phyloP scores from a whole-genome alignment of 2,113 vertebrate species.

The Prolemur simus region DNA sequence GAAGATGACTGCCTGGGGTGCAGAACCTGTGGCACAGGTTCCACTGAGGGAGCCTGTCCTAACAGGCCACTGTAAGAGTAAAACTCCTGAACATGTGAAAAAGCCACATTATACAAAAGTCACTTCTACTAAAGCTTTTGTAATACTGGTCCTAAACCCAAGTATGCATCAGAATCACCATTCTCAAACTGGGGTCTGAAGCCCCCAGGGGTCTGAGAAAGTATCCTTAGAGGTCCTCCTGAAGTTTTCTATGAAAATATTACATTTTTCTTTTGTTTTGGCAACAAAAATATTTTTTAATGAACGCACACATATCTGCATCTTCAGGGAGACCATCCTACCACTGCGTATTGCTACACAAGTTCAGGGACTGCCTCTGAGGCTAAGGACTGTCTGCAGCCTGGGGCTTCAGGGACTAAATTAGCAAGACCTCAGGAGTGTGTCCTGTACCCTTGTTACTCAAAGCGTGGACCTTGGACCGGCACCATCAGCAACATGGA shows the following conservation, averaged over 20 bases:
- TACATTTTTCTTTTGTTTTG: neutral
- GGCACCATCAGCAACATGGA: accelerated
- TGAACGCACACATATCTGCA: neutral
- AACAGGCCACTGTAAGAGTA: neutral
- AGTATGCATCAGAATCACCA: neutral
- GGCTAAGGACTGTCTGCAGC: neutral
- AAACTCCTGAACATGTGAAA: neutral
- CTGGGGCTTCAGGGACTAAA: neutral
- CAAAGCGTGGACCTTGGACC: too few relatives aligned
- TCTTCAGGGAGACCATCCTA: neutral
- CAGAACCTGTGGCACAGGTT: neutral
- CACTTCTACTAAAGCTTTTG: neutral
- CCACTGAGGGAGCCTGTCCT: neutral
- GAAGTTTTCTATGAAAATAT: neutral
- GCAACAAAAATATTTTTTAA: neutral
- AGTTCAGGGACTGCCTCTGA: neutral
- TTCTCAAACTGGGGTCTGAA: neutral
- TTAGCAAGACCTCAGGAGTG: neutral
- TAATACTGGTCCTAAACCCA: neutral
- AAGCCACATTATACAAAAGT: neutral
- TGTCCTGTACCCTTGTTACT: neutral
- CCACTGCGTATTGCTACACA: neutral
- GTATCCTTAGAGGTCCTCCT: neutral
- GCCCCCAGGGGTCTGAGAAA: neutral
- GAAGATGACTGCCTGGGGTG: neutral